Evolutionary conservation across 2,797 vertebrate genomes (phyloP), one percentile per base, ranked within the genome.

Genomic region (Sebastes wilsoni): DNA sequence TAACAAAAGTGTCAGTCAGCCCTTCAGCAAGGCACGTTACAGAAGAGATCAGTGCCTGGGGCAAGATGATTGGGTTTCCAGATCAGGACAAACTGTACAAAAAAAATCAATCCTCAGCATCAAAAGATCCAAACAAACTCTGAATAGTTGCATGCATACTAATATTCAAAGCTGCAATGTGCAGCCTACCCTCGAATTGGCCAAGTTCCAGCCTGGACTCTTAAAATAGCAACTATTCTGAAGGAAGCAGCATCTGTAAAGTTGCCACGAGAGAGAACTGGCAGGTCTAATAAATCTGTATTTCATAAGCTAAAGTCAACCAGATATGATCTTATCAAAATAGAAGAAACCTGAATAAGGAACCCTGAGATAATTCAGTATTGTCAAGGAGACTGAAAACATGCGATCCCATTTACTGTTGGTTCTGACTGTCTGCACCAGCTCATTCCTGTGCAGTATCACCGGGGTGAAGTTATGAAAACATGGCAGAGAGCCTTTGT

Each of bases 41-140:
- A 34, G 18, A 18, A 61, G 38, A 70, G 62, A 77, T 77, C 64
- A 72, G 12, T 16, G 14, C 54, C 58, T 12, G 25, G 8, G 59
- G 64, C 12, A 9, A n/a, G 56, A 79, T 66, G 28, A 52, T 75
- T 73, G 55, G 7, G 52, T 73, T 66, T 77, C n/a, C 23, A 65
- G 18, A 27, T 11, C 2, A n/a, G 16, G 56, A 32, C 20, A 65
- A 49, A 65, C 34, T 58, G 22, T 23, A 18, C 12, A 61, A 65
- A 70, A 16, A 23, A 12, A 54, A 22, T 38, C n/a, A 10, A 9
- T 56, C 54, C 38, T 34, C 49, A 30, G 56, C 4, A 68, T 64
- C 64, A 11, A 1, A 66, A 18, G 12, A 82, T 49, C 2, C 18
- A 30, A 64, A 46, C 11, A 9, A 55, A 5, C 6, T 4, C 38